Percentiles rank a stretch among this genome's conserved stretches.
These are phyloP conservation scores for Zaprionus nigranus DNA, from an alignment of 1,140 invertebrate genomes.

Conservation along the genomic window DNA sequence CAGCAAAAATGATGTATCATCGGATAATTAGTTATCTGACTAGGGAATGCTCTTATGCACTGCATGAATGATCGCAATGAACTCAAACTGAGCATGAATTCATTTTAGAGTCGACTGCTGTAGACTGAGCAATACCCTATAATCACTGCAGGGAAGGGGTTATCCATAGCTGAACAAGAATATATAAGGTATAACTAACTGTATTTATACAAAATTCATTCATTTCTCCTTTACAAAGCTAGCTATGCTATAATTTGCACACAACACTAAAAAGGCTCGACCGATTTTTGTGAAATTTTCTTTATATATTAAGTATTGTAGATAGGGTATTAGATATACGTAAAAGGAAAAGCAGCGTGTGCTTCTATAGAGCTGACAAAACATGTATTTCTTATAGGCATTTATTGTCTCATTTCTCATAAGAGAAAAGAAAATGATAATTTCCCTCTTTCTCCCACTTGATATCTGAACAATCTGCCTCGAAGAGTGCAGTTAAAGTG, in stretches of 20 bases:
- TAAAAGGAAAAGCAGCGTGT: not conserved
- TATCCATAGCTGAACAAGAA: too few relatives aligned
- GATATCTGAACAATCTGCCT: not conserved
- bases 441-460: not conserved
- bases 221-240: not conserved
- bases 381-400: too few relatives aligned
- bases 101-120: not conserved
- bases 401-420: too few relatives aligned
- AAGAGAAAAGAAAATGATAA: not conserved
- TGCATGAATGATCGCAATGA: not conserved
- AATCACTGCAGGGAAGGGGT: not conserved
- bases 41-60: constrained; percentile 1
- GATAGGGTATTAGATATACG: not conserved
- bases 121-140: not conserved
- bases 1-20: constrained; percentile 10
- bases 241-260: not conserved
- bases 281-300: not conserved
- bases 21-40: not conserved
- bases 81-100: not conserved
- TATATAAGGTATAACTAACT: not conserved
- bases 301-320: not conserved
- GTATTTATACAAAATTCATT: not conserved
- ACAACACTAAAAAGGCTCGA: not conserved
- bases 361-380: too few relatives aligned
- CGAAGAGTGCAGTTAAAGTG: not conserved